Evolutionary conservation across 2,888 invertebrate genomes (phyloP).

Genomic region (Trichopoda pennipes): DNA sequence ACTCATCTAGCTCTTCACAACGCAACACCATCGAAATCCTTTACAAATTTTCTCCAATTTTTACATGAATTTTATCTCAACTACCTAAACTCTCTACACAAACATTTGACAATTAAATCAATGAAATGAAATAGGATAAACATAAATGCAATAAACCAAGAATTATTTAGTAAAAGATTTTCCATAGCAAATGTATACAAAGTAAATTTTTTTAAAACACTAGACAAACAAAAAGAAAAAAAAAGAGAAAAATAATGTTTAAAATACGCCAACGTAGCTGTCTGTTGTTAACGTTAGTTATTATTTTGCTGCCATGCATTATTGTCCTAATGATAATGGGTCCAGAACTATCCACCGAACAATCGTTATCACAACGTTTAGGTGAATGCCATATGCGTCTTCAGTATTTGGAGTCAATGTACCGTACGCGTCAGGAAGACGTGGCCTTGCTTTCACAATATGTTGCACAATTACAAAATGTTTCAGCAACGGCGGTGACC

Average conservation of each 20-base stretch:
- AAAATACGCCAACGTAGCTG: constrained; percentile 82
- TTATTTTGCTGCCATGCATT: constrained; percentile 83
- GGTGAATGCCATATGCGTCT: constrained; percentile 90
- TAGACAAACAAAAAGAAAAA: background rate
- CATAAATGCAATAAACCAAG: background rate
- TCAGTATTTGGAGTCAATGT: constrained; percentile 90
- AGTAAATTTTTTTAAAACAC: background rate
- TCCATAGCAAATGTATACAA: constrained; percentile 10
- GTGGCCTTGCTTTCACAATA: constrained; percentile 86
- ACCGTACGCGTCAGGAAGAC: constrained; percentile 88
- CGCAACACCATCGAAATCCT: constrained; percentile 39
- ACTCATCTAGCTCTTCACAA: constrained; percentile 15
- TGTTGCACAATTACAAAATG: constrained; percentile 80
- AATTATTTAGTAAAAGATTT: constrained; percentile 2
- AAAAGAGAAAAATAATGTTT: constrained; percentile 59
- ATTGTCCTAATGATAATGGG: constrained; percentile 79
- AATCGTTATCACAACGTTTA: constrained; percentile 85
- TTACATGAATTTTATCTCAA: constrained; percentile 20
- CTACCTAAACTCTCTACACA: constrained; percentile 13
- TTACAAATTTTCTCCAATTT: constrained; percentile 23
- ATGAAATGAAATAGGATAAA: background rate
- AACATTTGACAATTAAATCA: constrained; percentile 1
- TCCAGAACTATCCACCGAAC: constrained; percentile 85
- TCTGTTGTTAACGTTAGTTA: constrained; percentile 82
- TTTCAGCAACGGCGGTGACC: constrained; percentile 71